Conservation (phyloP, 2,888 invertebrate genomes). For the Coleophora deauratella region DNA sequence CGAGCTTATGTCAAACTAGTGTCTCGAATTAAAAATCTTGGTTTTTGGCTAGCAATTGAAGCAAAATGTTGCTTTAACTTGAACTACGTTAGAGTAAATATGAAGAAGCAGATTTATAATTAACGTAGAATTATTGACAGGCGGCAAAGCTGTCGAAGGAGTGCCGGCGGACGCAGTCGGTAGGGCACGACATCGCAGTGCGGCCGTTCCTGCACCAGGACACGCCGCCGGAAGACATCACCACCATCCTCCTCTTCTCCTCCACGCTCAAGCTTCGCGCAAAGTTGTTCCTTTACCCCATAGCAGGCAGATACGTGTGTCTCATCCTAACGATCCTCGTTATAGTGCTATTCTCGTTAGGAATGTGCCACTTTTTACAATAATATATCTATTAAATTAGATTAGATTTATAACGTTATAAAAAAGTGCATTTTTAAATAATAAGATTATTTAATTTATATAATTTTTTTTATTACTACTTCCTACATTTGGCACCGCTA, state of each 20-base stretch:
- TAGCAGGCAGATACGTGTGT: slow-evolving; percentile 80
- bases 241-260: slow-evolving; percentile 83
- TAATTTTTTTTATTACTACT: slow-evolving; percentile 14
- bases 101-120: too few relatives aligned
- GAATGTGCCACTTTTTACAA: slow-evolving; percentile 80
- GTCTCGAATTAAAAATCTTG: too few relatives aligned
- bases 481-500: slow-evolving; percentile 1
- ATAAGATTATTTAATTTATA: slow-evolving; percentile 9
- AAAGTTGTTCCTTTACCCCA: slow-evolving; percentile 81
- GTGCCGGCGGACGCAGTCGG: slow-evolving; percentile 80
- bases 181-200: slow-evolving; percentile 85
- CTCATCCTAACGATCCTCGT: slow-evolving; percentile 74
- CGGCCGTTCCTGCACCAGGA: slow-evolving; percentile 87
- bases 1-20: too few relatives aligned
- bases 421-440: neutral
- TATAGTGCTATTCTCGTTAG: slow-evolving; percentile 78
- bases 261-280: slow-evolving; percentile 84
- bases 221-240: slow-evolving; percentile 82
- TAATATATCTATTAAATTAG: slow-evolving; percentile 21
- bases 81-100: too few relatives aligned
- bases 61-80: too few relatives aligned
- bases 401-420: slow-evolving; percentile 5
- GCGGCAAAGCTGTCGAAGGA: slow-evolving; percentile 83
- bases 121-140: too few relatives aligned
- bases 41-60: too few relatives aligned